phyloP scores from a whole-genome alignment of 1,140 invertebrate species.

The Protaetia brevitarsis region DNA sequence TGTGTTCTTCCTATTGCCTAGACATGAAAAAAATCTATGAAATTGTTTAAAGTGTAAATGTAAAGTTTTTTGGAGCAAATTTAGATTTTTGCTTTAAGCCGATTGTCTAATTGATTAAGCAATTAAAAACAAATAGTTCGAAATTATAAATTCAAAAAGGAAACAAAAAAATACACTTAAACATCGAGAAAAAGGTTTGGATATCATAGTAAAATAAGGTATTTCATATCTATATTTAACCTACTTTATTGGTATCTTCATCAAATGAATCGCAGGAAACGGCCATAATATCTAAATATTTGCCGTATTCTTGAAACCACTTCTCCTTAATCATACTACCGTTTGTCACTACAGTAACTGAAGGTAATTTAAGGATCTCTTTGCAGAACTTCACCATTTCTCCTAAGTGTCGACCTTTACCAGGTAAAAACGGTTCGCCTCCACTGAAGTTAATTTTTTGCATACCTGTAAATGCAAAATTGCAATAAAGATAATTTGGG shows the following conservation, averaged over 20 bases:
- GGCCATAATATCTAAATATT: constrained; percentile 49
- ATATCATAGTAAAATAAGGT: not conserved
- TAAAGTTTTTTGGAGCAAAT: no score
- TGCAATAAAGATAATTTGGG: no score
- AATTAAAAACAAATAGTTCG: no score
- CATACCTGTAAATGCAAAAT: constrained; percentile 46
- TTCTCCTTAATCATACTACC: constrained; percentile 48
- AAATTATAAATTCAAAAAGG: no score
- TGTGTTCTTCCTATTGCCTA: constrained; percentile 47
- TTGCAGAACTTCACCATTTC: constrained; percentile 50
- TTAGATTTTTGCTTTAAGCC: no score
- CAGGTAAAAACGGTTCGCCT: constrained; percentile 50
- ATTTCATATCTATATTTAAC: no score
- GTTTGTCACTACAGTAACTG: constrained; percentile 52
- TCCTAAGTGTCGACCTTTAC: constrained; percentile 43
- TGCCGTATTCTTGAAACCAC: constrained; percentile 48
- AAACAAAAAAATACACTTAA: no score
- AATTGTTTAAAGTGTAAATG: constrained; percentile 17
- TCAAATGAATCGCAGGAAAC: constrained; percentile 52
- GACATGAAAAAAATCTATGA: not conserved
- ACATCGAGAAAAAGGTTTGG: no score
- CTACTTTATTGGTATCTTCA: constrained; percentile 47
- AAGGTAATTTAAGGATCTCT: constrained; percentile 41
- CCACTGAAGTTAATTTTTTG: constrained; percentile 52
- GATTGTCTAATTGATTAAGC: no score